Percentiles rank a stretch among this genome's conserved stretches.
Conservation (phyloP, 2,113 vertebrate species). For the Eira barbara region DNA sequence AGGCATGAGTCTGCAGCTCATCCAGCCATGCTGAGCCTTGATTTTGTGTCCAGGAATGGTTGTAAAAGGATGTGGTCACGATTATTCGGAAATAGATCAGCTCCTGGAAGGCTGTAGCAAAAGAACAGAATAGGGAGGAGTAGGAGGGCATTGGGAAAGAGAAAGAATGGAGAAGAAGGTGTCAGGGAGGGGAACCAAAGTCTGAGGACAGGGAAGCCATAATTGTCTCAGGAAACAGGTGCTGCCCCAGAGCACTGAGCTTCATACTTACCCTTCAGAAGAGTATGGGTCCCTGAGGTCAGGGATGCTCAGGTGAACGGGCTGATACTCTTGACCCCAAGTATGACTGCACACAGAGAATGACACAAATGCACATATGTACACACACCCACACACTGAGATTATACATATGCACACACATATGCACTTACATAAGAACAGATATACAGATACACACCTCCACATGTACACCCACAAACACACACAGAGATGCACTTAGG, state of each 20-base stretch:
- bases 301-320: background rate
- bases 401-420: background rate
- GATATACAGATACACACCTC: background rate
- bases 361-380: background rate
- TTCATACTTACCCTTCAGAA: background rate
- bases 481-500: background rate
- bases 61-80: background rate
- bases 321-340: background rate
- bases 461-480: background rate
- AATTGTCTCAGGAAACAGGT: background rate
- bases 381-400: background rate
- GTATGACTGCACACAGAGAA: background rate
- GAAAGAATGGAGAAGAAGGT: background rate
- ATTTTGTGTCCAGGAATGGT: background rate
- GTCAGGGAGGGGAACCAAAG: background rate
- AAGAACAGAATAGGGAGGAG: background rate
- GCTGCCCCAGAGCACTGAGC: background rate
- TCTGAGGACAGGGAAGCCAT: background rate
- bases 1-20: background rate
- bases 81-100: background rate
- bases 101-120: background rate
- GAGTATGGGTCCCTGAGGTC: background rate
- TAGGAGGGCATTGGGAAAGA: background rate
- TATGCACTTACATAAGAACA: background rate
- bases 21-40: background rate